These are phyloP conservation scores for Lucifuga dentata DNA, from an alignment of 2,113 vertebrate genomes.

Conservation along the genomic window DNA sequence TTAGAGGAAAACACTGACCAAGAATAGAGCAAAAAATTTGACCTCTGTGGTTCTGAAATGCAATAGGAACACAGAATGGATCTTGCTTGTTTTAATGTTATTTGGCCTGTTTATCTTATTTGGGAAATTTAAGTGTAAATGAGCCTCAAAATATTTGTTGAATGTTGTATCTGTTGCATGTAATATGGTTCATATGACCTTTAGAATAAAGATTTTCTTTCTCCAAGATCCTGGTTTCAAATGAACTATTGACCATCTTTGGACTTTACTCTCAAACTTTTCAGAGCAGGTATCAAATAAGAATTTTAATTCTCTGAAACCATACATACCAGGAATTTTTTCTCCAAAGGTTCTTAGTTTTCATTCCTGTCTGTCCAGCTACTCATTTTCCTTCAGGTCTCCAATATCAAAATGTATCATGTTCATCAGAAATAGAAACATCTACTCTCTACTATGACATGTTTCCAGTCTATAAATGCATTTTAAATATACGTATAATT, in stretches of 20 bases:
- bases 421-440: too few relatives aligned
- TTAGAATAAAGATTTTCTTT: background rate
- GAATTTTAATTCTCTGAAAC: background rate
- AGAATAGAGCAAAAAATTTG: slow-evolving; percentile 52
- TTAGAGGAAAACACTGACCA: slow-evolving; percentile 65
- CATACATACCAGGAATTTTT: too few relatives aligned
- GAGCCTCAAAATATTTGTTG: background rate
- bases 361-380: too few relatives aligned
- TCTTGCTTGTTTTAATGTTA: background rate
- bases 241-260: background rate
- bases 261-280: slow-evolving; percentile 1
- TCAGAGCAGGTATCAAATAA: slow-evolving; percentile 18
- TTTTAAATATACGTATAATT: too few relatives aligned
- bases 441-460: too few relatives aligned
- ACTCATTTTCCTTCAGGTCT: too few relatives aligned
- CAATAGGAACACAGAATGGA: slow-evolving; percentile 6
- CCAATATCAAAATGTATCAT: too few relatives aligned
- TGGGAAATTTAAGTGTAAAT: background rate
- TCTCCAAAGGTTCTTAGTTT: too few relatives aligned
- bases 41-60: slow-evolving; percentile 44
- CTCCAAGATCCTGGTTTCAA: slow-evolving; percentile 25
- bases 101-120: background rate
- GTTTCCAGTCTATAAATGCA: too few relatives aligned
- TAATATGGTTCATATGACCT: slow-evolving; percentile 18
- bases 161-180: too few relatives aligned